These are phyloP conservation scores for Copidosoma floridanum DNA, from an alignment of 1,140 invertebrate genomes.

Conservation along the genomic window DNA sequence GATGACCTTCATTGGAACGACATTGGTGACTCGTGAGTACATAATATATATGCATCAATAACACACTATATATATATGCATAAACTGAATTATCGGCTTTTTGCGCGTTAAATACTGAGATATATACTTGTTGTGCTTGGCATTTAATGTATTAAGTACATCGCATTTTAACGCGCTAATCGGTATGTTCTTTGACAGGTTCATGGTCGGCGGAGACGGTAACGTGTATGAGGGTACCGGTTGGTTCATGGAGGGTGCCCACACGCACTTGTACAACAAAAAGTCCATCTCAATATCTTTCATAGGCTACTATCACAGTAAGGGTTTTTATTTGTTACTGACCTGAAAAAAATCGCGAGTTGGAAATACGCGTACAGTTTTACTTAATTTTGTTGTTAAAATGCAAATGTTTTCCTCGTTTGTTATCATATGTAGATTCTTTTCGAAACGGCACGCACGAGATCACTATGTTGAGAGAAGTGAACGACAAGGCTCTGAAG, in stretches of 20 bases:
- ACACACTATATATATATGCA: too few species aligned
- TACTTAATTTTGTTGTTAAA: too few species aligned
- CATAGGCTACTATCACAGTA: conserved; percentile 54
- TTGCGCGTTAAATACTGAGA: too few species aligned
- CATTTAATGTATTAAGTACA: too few species aligned
- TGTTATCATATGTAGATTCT: conserved; percentile 34
- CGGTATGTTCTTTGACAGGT: conserved; percentile 38
- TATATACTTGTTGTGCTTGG: too few species aligned
- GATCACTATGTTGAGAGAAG: conserved; percentile 62
- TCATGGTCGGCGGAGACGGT: conserved; percentile 58
- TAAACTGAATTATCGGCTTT: too few species aligned
- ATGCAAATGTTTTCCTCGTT: neutral
- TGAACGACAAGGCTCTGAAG: conserved; percentile 57
- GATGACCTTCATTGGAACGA: conserved; percentile 51
- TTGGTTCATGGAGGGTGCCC: conserved; percentile 57
- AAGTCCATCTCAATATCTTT: conserved; percentile 57
- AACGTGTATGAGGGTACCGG: conserved; percentile 61
- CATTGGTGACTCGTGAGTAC: conserved; percentile 47
- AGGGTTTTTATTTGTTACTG: conserved; percentile 15
- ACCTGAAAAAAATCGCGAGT: neutral
- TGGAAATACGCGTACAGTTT: too few species aligned
- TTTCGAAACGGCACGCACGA: neutral
- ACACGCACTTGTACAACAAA: conserved; percentile 52
- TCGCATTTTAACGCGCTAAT: too few species aligned
- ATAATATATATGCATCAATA: too few species aligned